Percentiles rank a stretch among this genome's conserved stretches.
Conservation (phyloP, 2,888 invertebrate genomes). For the Dryococelus australis region DNA sequence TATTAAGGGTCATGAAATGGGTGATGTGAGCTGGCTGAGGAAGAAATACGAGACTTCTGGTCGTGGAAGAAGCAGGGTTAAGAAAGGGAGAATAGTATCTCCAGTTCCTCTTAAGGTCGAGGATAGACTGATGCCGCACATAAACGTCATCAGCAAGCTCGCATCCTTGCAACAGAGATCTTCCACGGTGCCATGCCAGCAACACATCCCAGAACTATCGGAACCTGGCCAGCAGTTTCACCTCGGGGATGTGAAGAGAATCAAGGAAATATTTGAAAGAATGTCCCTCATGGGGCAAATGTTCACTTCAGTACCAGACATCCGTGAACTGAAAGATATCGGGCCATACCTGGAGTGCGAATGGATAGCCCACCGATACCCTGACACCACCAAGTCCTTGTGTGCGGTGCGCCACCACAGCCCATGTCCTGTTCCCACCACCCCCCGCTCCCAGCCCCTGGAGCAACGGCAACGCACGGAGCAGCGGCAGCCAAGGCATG, state of each 20-base stretch:
- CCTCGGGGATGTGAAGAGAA: constrained; percentile 69
- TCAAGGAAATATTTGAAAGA: constrained; percentile 76
- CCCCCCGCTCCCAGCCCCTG: background rate
- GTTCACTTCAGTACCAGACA: constrained; percentile 82
- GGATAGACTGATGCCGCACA: constrained; percentile 85
- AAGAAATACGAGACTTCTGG: constrained; percentile 67
- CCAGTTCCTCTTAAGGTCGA: constrained; percentile 73
- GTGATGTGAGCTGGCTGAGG: constrained; percentile 66
- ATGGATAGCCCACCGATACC: constrained; percentile 83
- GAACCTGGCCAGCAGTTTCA: background rate
- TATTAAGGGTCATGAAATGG: constrained; percentile 57
- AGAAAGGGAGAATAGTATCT: constrained; percentile 63
- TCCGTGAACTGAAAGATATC: constrained; percentile 78
- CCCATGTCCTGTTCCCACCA: constrained; percentile 60
- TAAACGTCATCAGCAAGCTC: constrained; percentile 88
- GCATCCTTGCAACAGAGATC: constrained; percentile 67
- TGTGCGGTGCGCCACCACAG: constrained; percentile 36
- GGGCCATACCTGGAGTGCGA: constrained; percentile 79
- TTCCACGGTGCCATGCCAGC: constrained; percentile 47
- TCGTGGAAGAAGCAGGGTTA: constrained; percentile 61
- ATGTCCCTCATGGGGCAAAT: constrained; percentile 76
- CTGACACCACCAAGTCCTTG: constrained; percentile 67
- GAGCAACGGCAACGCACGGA: constrained; percentile 31
- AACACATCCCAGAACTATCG: constrained; percentile 52
- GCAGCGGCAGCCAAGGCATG: constrained; percentile 51